These are phyloP conservation scores for Ctenicera cuprea DNA, from an alignment of 2,888 invertebrate genomes.

Conservation along the genomic window DNA sequence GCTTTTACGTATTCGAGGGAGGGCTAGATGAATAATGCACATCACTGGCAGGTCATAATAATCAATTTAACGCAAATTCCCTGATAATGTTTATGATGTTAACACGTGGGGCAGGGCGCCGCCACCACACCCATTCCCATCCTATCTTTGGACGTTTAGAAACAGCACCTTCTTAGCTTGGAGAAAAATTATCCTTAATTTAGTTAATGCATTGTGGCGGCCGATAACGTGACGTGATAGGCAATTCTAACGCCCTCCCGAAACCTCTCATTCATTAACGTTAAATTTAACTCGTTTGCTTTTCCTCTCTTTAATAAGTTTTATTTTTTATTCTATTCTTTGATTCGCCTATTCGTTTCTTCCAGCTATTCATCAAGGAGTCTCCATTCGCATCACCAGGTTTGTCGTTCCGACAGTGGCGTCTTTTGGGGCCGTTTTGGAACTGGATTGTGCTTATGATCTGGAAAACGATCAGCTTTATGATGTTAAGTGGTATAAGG, in stretches of 20 bases:
- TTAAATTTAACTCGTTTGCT: constrained; percentile 1
- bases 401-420: constrained; percentile 65
- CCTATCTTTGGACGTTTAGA: background rate
- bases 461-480: constrained; percentile 63
- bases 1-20: constrained; percentile 39
- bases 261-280: constrained; percentile 21
- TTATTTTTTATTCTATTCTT: background rate
- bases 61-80: constrained; percentile 37
- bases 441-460: constrained; percentile 66
- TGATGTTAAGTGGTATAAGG: constrained; percentile 69
- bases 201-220: constrained; percentile 57
- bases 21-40: constrained; percentile 27
- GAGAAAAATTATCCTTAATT: constrained; percentile 57
- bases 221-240: constrained; percentile 47
- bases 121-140: constrained; percentile 30
- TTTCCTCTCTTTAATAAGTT: background rate
- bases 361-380: constrained; percentile 26
- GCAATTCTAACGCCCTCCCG: constrained; percentile 50
- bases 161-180: constrained; percentile 30
- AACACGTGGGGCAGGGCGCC: constrained; percentile 40
- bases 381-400: constrained; percentile 61
- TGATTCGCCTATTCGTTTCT: too few species aligned
- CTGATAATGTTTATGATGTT: constrained; percentile 30
- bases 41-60: constrained; percentile 37
- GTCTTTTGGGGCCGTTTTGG: constrained; percentile 61